Evolutionary conservation across 2,113 vertebrate species (phyloP), one percentile per base, ranked within the genome.

Genomic region (Micromys minutus): DNA sequence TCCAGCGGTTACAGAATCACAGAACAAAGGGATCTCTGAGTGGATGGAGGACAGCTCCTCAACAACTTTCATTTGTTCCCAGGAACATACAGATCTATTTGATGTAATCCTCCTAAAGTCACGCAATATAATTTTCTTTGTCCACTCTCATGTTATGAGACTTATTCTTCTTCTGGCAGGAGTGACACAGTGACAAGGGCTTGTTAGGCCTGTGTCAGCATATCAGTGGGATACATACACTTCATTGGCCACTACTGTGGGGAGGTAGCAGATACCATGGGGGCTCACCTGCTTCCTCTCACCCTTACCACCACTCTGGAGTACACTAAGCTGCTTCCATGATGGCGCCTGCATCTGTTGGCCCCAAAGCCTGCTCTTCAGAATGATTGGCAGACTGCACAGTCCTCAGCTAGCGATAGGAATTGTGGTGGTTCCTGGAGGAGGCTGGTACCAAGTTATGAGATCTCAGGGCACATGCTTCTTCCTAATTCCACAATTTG

Each of bases 111-210:
- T 85, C n/a, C 61, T 13, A 76, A 85, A 85, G 22, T 85, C 72
- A 89, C 19, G 72, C 77, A 42, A 31, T 67, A n/a, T 67, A 42
- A 59, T 88, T 77, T 61, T 87, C 57, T 93, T 95, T 72, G 36
- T 91, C 91, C 22, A 71, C 34, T 67, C 61, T 59, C 5, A 4
- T 72, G n/a, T 36, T 80, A 36, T 61, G 29, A 89, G n/a, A 89
- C 65, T 22, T 42, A 59, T 7, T 12, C 39, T 67, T 85, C 57
- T 24, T 59, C 2, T 5, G 61, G 34, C 50, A 89, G 47, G 88
- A 63, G 3, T 24, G 45, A 55, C 39, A 34, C 1, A 55, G 50
- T 39, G 67, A 79, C 34, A 59, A 89, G 36, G 36, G 10, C 80
- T 71, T 21, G 17, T n/a, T 42, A 61, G 31, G 24, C 39, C 10